Base-by-base conservation (phyloP, 2,797 vertebrate species). In the Myotis findleyi region DNA sequence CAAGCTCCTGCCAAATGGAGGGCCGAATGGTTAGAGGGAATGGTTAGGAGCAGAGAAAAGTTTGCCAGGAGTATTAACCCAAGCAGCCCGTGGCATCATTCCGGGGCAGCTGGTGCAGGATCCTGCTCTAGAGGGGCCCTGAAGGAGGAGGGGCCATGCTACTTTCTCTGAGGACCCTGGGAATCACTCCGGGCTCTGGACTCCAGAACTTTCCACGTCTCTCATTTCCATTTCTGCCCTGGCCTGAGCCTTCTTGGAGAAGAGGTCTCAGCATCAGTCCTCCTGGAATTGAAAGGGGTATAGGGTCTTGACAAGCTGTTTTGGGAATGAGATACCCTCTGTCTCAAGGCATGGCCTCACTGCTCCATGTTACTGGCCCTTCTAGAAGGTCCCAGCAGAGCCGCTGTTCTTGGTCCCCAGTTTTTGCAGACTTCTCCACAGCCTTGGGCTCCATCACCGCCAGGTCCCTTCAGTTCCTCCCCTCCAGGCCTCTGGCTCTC, bases 401-500 rank as follows among this genome's bases (percentile, higher is more conserved):
- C 44, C 2, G 0, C 47, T 14, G 6, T 36, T 73, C 49, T 80
- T 21, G 51, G 57, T 51, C 6, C 16, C 4, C 18, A 7, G n/a
- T 75, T 86, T 90, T 47, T 71, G 75, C 25, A 17, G 73, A 38
- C 73, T 71, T 91, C 21, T 81, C 83, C 11, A 64, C 59, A 69
- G 62, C 20, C 76, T 9, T n/a, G 64, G 76, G 21, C 17, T 69
- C 21, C 44, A 27, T 66, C 1, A 13, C n/a, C 75, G 57, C 53
- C 64, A 72, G 30, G 38, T 64, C 12, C 27, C 57, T 76, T 55
- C 38, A 51, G 66, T 25, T 62, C 49, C 59, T 93, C 47, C 85
- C 25, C 23, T 44, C 13, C 33, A 55, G 49, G 68, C 55, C 82
- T 95, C 38, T 80, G 83, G 71, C 51, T 96, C 41, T 94, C 38